Percentiles rank a stretch among this genome's conserved stretches.
phyloP scores from a whole-genome alignment of 2,113 vertebrate species.

The Nothobranchius kuhntae region DNA sequence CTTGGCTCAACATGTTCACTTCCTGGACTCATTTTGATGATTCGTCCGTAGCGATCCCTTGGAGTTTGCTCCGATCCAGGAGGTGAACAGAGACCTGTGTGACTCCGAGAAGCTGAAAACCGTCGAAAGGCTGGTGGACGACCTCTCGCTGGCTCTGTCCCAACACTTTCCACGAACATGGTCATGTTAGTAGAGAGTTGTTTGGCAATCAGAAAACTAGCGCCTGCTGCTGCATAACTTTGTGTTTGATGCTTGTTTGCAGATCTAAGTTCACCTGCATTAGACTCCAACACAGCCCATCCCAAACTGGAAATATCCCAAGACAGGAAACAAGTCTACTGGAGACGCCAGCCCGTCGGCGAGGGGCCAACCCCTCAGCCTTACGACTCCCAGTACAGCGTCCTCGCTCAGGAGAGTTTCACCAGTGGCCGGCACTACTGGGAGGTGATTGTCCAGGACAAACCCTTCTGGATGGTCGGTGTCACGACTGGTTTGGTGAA shows the following conservation, averaged over 20 bases:
- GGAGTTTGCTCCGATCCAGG: conserved; percentile 55
- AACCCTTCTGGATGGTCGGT: conserved; percentile 79
- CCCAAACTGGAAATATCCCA: conserved; percentile 73
- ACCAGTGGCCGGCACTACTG: conserved; percentile 71
- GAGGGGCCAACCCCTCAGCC: conserved; percentile 27
- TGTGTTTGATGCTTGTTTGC: conserved; percentile 38
- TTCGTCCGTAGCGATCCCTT: conserved; percentile 51
- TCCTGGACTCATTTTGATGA: not conserved
- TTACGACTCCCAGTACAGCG: conserved; percentile 72
- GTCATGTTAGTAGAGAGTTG: conserved; percentile 66
- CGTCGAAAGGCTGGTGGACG: conserved; percentile 70
- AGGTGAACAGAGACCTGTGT: conserved; percentile 57
- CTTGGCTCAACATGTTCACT: not conserved
- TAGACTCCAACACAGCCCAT: conserved; percentile 71
- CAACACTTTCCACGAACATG: conserved; percentile 74
- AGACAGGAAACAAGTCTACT: conserved; percentile 70
- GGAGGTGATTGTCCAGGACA: conserved; percentile 78
- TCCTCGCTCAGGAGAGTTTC: conserved; percentile 65
- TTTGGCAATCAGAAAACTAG: conserved; percentile 26
- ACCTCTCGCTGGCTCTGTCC: conserved; percentile 68
- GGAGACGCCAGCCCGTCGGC: conserved; percentile 57
- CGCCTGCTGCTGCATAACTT: not conserved
- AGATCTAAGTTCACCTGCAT: conserved; percentile 69
- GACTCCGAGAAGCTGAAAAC: conserved; percentile 69
- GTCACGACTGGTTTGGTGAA: conserved; percentile 48